phyloP scores from a whole-genome alignment of 2,113 vertebrate species.

The Lophura nycthemera region DNA sequence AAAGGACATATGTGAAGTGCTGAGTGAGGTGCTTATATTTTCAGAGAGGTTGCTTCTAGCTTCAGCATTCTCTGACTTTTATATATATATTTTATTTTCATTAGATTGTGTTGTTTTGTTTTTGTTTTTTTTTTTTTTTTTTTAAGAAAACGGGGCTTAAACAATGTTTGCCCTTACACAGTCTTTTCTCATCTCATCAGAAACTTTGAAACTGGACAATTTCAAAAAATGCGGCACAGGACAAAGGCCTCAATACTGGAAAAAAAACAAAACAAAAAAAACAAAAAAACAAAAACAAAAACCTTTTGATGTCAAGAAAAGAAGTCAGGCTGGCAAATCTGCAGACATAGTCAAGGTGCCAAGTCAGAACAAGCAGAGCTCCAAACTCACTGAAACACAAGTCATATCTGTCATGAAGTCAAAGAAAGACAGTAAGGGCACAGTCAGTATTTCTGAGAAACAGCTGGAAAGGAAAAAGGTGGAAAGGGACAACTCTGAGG shows the following conservation, averaged over 20 bases:
- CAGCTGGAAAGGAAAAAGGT: background rate
- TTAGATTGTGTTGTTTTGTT: background rate
- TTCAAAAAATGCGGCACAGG: background rate
- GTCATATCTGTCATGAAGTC: background rate
- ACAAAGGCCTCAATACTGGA: background rate
- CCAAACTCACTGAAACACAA: background rate
- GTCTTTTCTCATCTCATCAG: background rate
- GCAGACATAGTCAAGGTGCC: background rate
- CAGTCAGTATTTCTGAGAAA: background rate
- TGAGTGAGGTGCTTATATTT: background rate
- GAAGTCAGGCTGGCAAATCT: background rate
- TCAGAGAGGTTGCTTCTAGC: background rate
- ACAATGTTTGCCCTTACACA: background rate
- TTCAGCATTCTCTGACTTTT: background rate
- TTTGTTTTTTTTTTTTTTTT: background rate
- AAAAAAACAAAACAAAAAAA: background rate
- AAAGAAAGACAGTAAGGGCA: background rate
- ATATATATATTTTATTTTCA: background rate
- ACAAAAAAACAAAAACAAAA: background rate
- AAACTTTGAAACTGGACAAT: background rate
- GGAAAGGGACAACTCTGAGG: background rate
- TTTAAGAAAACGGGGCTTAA: background rate
- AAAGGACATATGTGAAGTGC: rapidly evolving
- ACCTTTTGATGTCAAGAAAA: background rate
- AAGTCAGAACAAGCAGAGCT: background rate